Evolutionary conservation across 2,888 invertebrate species (phyloP), one percentile per base, ranked within the genome.

Genomic region (Schizaphis graminum): DNA sequence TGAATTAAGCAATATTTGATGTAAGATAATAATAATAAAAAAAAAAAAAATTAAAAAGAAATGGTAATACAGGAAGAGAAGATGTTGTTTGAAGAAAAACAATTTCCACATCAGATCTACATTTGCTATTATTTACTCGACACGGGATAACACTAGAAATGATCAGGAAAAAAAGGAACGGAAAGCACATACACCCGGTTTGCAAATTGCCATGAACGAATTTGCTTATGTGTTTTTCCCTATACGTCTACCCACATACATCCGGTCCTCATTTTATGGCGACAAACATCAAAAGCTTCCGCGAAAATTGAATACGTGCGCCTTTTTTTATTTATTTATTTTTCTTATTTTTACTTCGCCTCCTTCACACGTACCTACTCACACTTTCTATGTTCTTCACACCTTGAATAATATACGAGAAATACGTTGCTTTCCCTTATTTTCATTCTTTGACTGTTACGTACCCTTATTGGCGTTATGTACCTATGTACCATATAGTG

Each of bases 231-330:
- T 89, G 11, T 35, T 53, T 56, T 56, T 89, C 41, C 56, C 56
- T 56, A 67, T 47, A 67, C 28, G 26, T 49, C 67, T 87, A n/a
- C 24, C 77, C 77, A 44, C 89, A 57, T 57, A 84, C 89, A 89
- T 93, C 89, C 84, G 84, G 93, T 84, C 44, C 56, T 89, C 93
- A 89, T 93, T 93, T 89, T 89, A 93, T 84, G 89, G 93, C 93
- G 93, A 89, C 93, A 93, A 89, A 93, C 93, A 93, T 93, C 93
- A 93, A 93, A 93, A 93, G 93, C 93, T 89, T 84, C 84, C 35
- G 53, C 47, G 93, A 93, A 93, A 93, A 93, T 93, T 93, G 93
- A 93, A 93, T 93, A 93, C 93, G 93, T 93, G 93, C 89, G 47
- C 88, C 35, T 89, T 93, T 89, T 89, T 93, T 93, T 93, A 89